Evolutionary conservation across 2,888 invertebrate genomes (phyloP), one percentile per base, ranked within the genome.

Genomic region (Scrobipalpa atriplicella): DNA sequence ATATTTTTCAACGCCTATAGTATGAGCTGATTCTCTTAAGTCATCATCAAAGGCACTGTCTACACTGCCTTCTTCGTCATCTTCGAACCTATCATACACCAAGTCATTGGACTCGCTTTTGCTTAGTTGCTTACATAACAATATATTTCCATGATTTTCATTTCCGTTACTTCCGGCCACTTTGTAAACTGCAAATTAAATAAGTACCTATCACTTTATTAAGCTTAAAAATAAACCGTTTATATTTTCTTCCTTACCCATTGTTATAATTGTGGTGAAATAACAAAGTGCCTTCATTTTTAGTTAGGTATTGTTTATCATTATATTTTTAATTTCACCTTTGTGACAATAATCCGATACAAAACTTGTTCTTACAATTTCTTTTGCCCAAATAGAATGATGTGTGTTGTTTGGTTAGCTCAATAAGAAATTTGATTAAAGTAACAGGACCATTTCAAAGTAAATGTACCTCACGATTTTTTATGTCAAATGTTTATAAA

Each of bases 231-330:
- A 16, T 13, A 43, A 0, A 43, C 13, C 13, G 2, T 13, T 43
- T 43, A 10, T 5, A 16, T 47, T n/a, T 16, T n/a, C 8, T 8
- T 39, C 2, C 47, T 47, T 16, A 47, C 47, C n/a, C n/a, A 10
- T 5, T 3, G 47, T 16, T 47, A 47, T 3, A n/a, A 47, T 47
- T 16, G 16, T 16, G 7, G 16, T 16, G n/a, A 47, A 16, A 47
- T 47, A 47, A n/a, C 47, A 47, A 47, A 47, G n/a, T 47, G n/a
- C n/a, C 3, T 47, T 47, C 47, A 47, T 47, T n/a, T 29, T 29
- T 3, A 29, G 29, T 13, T 13, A 11, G 1, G n/a, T 16, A n/a
- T 47, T 47, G 7, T 47, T 47, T 47, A 16, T 43, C 43, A 43
- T 43, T 43, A 2, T 13, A 16, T 3, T 16, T 47, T 47, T 29